Evolutionary conservation across 2,113 vertebrate genomes (phyloP), one percentile per base, ranked within the genome.

Genomic region (Brachypteracias leptosomus): DNA sequence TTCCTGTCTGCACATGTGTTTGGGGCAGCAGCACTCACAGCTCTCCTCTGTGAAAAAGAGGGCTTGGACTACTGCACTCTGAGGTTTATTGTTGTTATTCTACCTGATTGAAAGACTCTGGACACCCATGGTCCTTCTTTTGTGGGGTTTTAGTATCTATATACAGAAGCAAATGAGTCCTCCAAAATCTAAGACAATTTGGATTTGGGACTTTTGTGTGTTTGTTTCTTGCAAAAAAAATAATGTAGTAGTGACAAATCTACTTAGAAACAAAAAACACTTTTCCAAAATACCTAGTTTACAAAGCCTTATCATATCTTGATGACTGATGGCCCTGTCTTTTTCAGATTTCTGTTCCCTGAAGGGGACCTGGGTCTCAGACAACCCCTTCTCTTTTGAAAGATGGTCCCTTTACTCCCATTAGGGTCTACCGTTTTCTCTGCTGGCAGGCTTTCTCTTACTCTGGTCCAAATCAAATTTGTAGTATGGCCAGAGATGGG

Each of bases 381-480:
- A 76, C 24, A 68, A 13, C 14, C 25, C 24, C 16, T 78, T 15
- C 15, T 42, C 22, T 74, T 78, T 68, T 5, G 9, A 79, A 82
- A 28, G 15, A 58, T 65, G 19, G n/a, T 91, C 57, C 46, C 70
- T 85, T 91, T 19, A 73, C 62, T 73, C 54, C 62, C 38, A 24
- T 82, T 70, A 88, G 19, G 9, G 40, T 44, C 22, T 79, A 5
- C 51, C 40, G n/a, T 58, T 80, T 29, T 40, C 61, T 74, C 29
- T 82, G 28, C 67, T 94, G 87, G 89, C 89, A 82, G 36, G 44
- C 24, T 59, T 89, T 89, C 55, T 72, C 40, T 40, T 68, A 0
- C 13, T 46, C n/a, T 79, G 49, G 22, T 89, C 93, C 81, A 93
- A 95, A 85, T 7, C 66, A 89, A 89, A 89, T 91, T 92, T 82